Percentiles rank a stretch among this genome's conserved stretches.
Conservation (phyloP, 2,113 vertebrate species). For the Daboia siamensis region DNA sequence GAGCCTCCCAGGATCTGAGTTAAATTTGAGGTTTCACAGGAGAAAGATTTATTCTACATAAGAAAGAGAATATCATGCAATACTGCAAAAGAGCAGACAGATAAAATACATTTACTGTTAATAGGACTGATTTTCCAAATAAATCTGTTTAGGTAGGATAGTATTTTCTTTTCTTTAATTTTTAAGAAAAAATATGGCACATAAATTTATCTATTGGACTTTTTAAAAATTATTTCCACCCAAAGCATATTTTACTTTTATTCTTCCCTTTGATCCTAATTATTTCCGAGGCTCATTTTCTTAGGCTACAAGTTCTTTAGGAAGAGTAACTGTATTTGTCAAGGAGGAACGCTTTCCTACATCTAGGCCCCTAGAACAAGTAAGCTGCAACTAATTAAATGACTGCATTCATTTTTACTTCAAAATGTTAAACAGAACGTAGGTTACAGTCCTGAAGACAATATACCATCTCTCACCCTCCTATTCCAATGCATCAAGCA, state of each 20-base stretch:
- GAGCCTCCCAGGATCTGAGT: background rate
- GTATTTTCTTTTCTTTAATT: background rate
- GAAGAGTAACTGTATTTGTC: conserved; percentile 6
- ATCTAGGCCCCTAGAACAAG: background rate
- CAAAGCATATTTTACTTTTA: conserved; percentile 15
- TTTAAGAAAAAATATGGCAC: no score
- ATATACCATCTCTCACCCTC: background rate
- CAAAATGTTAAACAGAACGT: background rate
- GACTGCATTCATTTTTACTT: background rate
- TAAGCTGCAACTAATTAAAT: conserved; percentile 11
- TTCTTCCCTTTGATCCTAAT: conserved; percentile 14
- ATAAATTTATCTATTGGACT: background rate
- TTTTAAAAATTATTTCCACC: background rate
- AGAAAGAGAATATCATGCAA: background rate
- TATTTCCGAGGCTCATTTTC: background rate
- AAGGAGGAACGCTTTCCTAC: conserved; percentile 2
- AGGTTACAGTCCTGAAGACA: background rate
- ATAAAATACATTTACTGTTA: background rate
- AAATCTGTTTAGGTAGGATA: background rate
- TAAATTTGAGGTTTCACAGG: background rate
- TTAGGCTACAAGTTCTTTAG: conserved; percentile 4
- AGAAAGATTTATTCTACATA: background rate
- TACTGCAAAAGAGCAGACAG: background rate
- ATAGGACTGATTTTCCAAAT: background rate
- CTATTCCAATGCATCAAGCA: background rate